Percentiles rank a stretch among this genome's conserved stretches.
These are phyloP conservation scores for Ypsolopha scabrella DNA, from an alignment of 2,888 invertebrate genomes.

Conservation along the genomic window DNA sequence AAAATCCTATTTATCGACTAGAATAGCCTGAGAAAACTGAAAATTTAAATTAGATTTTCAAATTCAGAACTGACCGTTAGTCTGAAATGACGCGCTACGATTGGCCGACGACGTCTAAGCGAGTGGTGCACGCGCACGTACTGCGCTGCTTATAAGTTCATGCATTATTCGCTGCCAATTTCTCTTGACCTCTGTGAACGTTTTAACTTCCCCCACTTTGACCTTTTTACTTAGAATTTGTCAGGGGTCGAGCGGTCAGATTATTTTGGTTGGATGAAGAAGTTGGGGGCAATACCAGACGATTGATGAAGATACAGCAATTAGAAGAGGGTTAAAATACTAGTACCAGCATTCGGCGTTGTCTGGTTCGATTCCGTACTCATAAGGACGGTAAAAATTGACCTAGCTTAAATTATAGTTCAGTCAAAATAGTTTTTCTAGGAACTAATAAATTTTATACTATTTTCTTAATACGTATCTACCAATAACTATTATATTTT, in stretches of 20 bases:
- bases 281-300: conserved; percentile 22
- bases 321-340: conserved; percentile 17
- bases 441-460: too few relatives aligned
- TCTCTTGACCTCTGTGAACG: not conserved
- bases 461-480: too few relatives aligned
- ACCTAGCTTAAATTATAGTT: too few relatives aligned
- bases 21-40: not conserved
- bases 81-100: not conserved
- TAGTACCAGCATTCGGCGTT: too few relatives aligned
- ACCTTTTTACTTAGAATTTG: not conserved
- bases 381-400: too few relatives aligned
- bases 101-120: not conserved
- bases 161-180: not conserved
- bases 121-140: conserved; percentile 1
- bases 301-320: conserved; percentile 50
- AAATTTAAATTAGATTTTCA: not conserved
- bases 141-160: conserved; percentile 5
- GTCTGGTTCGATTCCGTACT: too few relatives aligned
- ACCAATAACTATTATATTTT: too few relatives aligned
- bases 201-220: not conserved
- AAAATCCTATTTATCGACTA: not conserved
- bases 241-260: not conserved
- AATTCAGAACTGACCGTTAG: not conserved
- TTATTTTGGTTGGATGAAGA: not conserved
- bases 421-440: too few relatives aligned